A percentile compares a stretch with the other conserved stretches of the same genome.
phyloP scores from a whole-genome alignment of 2,888 invertebrate genomes.

The Microctonus hyperodae region DNA sequence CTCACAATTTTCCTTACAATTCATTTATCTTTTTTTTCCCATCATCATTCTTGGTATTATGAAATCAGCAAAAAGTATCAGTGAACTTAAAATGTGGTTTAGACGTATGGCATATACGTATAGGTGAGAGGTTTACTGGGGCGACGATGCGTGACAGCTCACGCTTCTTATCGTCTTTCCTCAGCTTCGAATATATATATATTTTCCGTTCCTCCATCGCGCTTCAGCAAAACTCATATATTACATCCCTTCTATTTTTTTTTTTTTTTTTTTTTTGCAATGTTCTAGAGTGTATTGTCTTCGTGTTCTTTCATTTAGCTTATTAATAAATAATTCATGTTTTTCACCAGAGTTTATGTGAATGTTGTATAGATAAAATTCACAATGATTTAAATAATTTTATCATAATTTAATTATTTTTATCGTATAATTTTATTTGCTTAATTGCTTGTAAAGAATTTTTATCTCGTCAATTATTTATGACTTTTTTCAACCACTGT shows the following conservation, averaged over 20 bases:
- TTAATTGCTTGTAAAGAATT: too few species aligned
- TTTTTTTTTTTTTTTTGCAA: too few species aligned
- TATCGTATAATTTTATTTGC: too few species aligned
- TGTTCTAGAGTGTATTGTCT: too few species aligned
- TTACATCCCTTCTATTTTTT: neutral
- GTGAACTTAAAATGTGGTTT: neutral
- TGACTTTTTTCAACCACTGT: too few species aligned
- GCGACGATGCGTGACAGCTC: constrained; percentile 37
- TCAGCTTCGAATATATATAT: constrained; percentile 39
- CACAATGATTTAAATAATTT: too few species aligned
- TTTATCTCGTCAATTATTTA: too few species aligned
- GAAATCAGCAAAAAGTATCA: constrained; percentile 8
- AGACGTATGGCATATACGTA: constrained; percentile 1
- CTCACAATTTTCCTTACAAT: neutral
- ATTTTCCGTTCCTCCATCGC: neutral
- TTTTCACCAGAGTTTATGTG: too few species aligned
- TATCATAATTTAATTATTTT: too few species aligned
- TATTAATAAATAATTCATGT: too few species aligned
- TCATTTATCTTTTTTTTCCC: neutral
- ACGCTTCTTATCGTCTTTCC: constrained; percentile 39
- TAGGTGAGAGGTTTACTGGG: constrained; percentile 27
- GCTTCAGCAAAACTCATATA: neutral
- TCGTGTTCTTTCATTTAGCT: too few species aligned
- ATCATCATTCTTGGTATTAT: neutral
- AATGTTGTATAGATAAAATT: too few species aligned